Evolutionary conservation across 1,140 invertebrate genomes (phyloP).

Genomic region (Lordiphosa stackelbergi): DNA sequence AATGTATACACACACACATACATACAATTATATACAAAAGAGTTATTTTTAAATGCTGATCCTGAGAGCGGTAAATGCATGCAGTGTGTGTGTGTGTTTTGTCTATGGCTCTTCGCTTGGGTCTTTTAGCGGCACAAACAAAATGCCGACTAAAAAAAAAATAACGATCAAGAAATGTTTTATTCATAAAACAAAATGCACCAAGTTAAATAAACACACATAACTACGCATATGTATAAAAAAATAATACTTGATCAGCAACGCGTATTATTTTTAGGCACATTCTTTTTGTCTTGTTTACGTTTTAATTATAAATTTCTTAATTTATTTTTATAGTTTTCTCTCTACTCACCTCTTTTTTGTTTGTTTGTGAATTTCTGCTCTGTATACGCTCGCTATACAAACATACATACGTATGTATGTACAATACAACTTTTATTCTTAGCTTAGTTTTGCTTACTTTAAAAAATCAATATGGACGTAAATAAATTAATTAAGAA

Average conservation of each 20-base stretch:
- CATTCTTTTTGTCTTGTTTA: slow-evolving; percentile 15
- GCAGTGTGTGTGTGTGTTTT: too few relatives aligned
- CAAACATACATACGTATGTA: slow-evolving; percentile 17
- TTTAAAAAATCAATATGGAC: slow-evolving; percentile 53
- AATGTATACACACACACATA: not conserved
- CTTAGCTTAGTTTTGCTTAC: slow-evolving; percentile 33
- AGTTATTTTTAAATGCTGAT: not conserved
- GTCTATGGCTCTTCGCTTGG: too few relatives aligned
- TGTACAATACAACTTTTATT: slow-evolving; percentile 19
- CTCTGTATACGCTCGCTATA: slow-evolving; percentile 8
- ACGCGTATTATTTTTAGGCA: slow-evolving; percentile 27
- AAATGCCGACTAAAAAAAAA: slow-evolving; percentile 3
- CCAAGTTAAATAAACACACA: slow-evolving; percentile 36
- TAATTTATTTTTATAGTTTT: slow-evolving; percentile 50
- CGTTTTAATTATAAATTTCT: slow-evolving; percentile 35
- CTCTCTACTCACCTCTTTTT: slow-evolving; percentile 30
- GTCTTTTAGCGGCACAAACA: slow-evolving; percentile 10
- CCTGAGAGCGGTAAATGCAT: too few relatives aligned
- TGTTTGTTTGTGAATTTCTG: slow-evolving; percentile 32
- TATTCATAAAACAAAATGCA: slow-evolving; percentile 9
- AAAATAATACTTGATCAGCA: slow-evolving; percentile 16
- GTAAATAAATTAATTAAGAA: slow-evolving; percentile 59
- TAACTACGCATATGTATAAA: slow-evolving; percentile 20
- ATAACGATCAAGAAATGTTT: slow-evolving; percentile 1
- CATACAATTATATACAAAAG: not conserved